These are phyloP conservation scores for Nibea coibor DNA, from an alignment of 2,113 vertebrate species.

Conservation along the genomic window DNA sequence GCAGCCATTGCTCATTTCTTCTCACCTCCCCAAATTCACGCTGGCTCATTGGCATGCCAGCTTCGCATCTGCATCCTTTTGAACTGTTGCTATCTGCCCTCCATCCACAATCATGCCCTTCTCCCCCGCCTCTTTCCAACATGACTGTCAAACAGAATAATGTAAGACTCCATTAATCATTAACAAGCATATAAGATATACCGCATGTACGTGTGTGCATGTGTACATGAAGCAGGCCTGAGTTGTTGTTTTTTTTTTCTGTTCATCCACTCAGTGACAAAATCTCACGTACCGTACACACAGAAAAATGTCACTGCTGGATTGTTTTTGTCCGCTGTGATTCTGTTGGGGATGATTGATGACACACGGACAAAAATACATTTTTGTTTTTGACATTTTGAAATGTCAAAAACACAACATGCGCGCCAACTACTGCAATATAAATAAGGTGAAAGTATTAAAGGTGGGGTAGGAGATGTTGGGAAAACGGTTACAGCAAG, in stretches of 20 bases:
- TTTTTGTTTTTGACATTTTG: neutral
- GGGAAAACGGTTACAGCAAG: too few relatives aligned
- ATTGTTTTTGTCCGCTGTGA: neutral
- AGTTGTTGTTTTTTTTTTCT: neutral
- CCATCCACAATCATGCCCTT: constrained; percentile 16
- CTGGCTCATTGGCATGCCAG: constrained; percentile 48
- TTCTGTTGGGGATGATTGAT: neutral
- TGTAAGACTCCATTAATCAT: constrained; percentile 31
- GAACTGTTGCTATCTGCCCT: constrained; percentile 48
- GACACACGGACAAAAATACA: too few relatives aligned
- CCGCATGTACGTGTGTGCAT: neutral
- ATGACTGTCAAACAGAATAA: constrained; percentile 44
- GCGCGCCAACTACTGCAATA: neutral
- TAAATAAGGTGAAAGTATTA: too few relatives aligned
- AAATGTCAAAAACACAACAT: constrained; percentile 1
- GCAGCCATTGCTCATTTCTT: constrained; percentile 33
- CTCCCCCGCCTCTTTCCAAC: neutral
- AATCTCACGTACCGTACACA: neutral
- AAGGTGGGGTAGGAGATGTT: too few relatives aligned
- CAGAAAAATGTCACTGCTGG: neutral
- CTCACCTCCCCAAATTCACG: constrained; percentile 43
- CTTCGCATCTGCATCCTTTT: constrained; percentile 70
- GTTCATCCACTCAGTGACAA: neutral
- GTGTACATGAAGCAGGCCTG: neutral
- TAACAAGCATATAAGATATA: neutral